Percentiles rank a stretch among this genome's conserved stretches.
Conservation (phyloP, 1,140 invertebrate genomes). For the Frieseomelitta varia region DNA sequence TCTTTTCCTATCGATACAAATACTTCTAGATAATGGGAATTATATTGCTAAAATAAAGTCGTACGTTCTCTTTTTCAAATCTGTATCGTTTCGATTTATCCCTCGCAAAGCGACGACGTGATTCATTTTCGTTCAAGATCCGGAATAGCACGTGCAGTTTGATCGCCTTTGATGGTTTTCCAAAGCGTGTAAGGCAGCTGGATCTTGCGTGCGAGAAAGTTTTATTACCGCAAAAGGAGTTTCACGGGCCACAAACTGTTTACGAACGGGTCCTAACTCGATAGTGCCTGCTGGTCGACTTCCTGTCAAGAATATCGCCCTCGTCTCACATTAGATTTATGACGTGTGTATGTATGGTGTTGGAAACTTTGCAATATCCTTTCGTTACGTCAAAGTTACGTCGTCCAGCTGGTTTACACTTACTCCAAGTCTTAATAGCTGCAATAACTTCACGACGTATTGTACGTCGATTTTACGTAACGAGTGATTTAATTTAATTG, state of each 20-base stretch:
- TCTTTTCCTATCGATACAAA: background rate
- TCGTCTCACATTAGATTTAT: background rate
- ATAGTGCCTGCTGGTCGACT: background rate
- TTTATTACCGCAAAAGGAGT: slow-evolving; percentile 19
- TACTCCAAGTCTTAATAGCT: background rate
- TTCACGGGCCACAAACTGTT: background rate
- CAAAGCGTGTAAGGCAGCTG: background rate
- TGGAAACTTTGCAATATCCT: background rate
- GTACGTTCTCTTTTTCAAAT: background rate
- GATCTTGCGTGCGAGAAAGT: background rate
- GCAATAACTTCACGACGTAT: too few relatives aligned
- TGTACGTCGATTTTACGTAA: too few relatives aligned
- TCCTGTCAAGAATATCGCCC: slow-evolving; percentile 8
- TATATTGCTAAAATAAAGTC: background rate
- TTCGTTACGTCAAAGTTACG: background rate
- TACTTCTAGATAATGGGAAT: background rate
- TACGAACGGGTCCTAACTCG: background rate
- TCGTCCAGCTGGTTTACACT: background rate
- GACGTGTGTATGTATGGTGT: background rate
- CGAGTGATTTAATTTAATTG: too few relatives aligned
- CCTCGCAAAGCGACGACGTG: background rate
- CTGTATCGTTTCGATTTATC: background rate
- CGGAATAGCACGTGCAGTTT: background rate
- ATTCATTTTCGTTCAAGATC: background rate
- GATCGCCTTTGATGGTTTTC: background rate